These are phyloP conservation scores for Atherinomorus stipes DNA, from an alignment of 2,113 vertebrate genomes.

Conservation along the genomic window DNA sequence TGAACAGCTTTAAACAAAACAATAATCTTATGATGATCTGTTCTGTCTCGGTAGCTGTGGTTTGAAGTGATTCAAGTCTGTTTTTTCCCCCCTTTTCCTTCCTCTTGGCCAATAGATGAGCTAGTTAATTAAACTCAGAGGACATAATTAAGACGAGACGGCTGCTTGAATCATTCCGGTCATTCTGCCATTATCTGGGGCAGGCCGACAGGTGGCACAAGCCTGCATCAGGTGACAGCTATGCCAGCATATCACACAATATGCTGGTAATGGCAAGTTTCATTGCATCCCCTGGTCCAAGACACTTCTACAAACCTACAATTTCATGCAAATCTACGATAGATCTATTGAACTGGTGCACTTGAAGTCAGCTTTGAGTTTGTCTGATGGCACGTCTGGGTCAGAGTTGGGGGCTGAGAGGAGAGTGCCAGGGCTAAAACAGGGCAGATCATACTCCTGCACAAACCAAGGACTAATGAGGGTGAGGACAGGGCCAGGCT, in stretches of 20 bases:
- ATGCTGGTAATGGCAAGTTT: constrained; percentile 35
- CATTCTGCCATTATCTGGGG: constrained; percentile 93
- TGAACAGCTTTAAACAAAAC: constrained; percentile 69
- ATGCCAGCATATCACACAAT: constrained; percentile 64
- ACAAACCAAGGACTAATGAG: constrained; percentile 85
- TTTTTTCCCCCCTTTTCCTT: constrained; percentile 89
- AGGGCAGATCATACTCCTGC: constrained; percentile 76
- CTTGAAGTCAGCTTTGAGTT: constrained; percentile 40
- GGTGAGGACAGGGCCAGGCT: constrained; percentile 81
- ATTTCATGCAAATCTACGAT: constrained; percentile 25
- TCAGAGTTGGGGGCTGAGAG: constrained; percentile 35
- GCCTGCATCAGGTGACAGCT: constrained; percentile 89
- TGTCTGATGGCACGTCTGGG: constrained; percentile 46
- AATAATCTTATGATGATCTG: constrained; percentile 63
- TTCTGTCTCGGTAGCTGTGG: constrained; percentile 79
- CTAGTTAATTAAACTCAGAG: constrained; percentile 99
- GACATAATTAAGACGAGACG: constrained; percentile 97
- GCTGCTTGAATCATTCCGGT: constrained; percentile 93
- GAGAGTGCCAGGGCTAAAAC: constrained; percentile 60
- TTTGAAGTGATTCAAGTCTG: constrained; percentile 93
- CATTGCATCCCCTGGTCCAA: constrained; percentile 36
- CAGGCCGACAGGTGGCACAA: constrained; percentile 92
- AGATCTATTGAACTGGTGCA: constrained; percentile 31
- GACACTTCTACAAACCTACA: constrained; percentile 33
- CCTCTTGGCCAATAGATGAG: constrained; percentile 95